phyloP scores from a whole-genome alignment of 2,888 invertebrate species.

The Scrobipalpa atriplicella region DNA sequence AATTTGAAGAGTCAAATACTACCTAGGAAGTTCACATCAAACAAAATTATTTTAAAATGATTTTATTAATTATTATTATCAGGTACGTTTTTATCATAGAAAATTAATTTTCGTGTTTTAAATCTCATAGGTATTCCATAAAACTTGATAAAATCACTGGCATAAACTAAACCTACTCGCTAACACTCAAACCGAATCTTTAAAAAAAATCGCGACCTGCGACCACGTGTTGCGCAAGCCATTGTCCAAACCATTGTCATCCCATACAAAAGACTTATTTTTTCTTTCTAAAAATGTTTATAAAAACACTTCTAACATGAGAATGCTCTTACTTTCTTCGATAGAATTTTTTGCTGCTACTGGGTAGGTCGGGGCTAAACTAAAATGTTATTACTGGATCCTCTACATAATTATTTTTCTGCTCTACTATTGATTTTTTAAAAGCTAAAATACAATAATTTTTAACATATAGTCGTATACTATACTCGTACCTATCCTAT shows the following conservation, averaged over 20 bases:
- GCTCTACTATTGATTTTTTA: too few species aligned
- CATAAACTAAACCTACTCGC: background rate
- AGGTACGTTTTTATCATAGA: too few species aligned
- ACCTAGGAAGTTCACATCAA: too few species aligned
- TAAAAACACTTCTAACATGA: constrained; percentile 60
- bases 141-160: background rate
- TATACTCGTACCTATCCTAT: too few species aligned
- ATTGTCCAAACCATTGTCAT: constrained; percentile 55
- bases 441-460: too few species aligned
- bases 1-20: too few species aligned
- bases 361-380: constrained; percentile 39
- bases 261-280: constrained; percentile 52
- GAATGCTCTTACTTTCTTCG: constrained; percentile 74
- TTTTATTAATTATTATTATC: too few species aligned
- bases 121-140: background rate
- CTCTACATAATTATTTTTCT: too few species aligned
- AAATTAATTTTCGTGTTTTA: too few species aligned
- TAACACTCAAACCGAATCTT: background rate
- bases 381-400: background rate
- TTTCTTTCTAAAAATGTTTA: constrained; percentile 39
- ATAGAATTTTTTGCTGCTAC: constrained; percentile 47
- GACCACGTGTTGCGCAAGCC: constrained; percentile 66
- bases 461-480: too few species aligned
- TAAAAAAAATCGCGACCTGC: constrained; percentile 37
- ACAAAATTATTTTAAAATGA: too few species aligned